Conservation (phyloP, 2,797 vertebrate genomes). For the Enteromius thamalakanensis region DNA sequence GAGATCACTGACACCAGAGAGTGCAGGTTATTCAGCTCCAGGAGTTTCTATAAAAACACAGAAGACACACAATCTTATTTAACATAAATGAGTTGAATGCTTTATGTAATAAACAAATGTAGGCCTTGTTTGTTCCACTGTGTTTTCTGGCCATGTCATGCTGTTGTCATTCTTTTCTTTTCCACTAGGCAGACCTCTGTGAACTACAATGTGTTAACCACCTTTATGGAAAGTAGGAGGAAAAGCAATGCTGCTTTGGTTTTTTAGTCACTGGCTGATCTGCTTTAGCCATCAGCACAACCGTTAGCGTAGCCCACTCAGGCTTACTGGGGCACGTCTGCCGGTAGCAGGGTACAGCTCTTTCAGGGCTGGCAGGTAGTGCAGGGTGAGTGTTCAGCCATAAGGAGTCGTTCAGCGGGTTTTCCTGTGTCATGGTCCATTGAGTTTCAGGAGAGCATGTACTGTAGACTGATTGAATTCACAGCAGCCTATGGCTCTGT, state of each 20-base stretch:
- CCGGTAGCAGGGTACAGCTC: constrained; percentile 5
- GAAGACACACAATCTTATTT: constrained; percentile 32
- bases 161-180: neutral
- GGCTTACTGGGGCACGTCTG: constrained; percentile 18
- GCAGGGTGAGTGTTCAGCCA: constrained; percentile 16
- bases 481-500: constrained; percentile 10
- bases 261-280: constrained; percentile 31
- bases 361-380: constrained; percentile 14
- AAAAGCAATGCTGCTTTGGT: constrained; percentile 3
- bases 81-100: constrained; percentile 4
- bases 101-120: neutral
- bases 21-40: constrained; percentile 95
- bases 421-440: constrained; percentile 35
- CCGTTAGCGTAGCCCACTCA: constrained; percentile 14
- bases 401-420: constrained; percentile 1
- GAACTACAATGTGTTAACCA: neutral
- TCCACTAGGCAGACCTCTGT: constrained; percentile 29
- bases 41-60: constrained; percentile 84
- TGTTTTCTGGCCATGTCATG: constrained; percentile 26
- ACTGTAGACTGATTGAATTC: constrained; percentile 40
- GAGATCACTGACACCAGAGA: constrained; percentile 96
- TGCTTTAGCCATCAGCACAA: constrained; percentile 51
- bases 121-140: neutral
- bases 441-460: constrained; percentile 24
- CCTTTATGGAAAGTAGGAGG: constrained; percentile 12